Base-by-base conservation (phyloP, 1,140 invertebrate species). In the Ips nitidus region DNA sequence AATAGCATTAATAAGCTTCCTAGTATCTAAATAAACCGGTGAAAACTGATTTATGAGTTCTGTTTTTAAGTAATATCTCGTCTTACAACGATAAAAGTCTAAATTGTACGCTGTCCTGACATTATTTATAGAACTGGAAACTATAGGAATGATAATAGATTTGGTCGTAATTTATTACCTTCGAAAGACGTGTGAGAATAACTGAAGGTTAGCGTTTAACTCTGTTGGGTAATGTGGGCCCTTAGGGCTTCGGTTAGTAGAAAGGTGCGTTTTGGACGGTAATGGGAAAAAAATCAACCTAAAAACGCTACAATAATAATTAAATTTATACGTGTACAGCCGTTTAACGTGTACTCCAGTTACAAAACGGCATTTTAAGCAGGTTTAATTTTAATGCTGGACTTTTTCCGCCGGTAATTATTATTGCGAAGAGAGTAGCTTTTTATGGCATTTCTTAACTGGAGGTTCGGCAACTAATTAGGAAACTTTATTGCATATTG, bases 1-100 rank as follows among this genome's bases (percentile, higher is more conserved):
- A 61, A 61, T 61, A 61, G 50, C 59, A 61, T 61, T 61, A 61
- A 61, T 61, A 61, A 47, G 59, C 41, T 61, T 61, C 59, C 59
- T 61, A 47, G 59, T 61, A 61, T 61, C 59, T 61, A 61, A 61
- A 61, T 61, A 61, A 61, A 61, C 43, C 50, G 59, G 59, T 8
- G 38, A 50, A 61, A 61, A 61, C 59, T 61, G 59, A 61, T 61
- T 61, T 61, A 61, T 38, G 59, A 38, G 59, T 50, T 50, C 59
- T 61, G 8, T 37, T 61, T 61, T 61, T 38, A 45, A 5, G 40
- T 39, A 42, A 39, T 41, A 50, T 61, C 59, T 38, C 50, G 43
- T 45, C 50, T 37, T 40, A 22, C 39, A 7, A 57, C 55, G 55
- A 50, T 38, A 61, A 37, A 61, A 61, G 47, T 61, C 50, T 50